Evolutionary conservation across 2,113 vertebrate species (phyloP), one percentile per base, ranked within the genome.

Genomic region (Rhinoptilus africanus): DNA sequence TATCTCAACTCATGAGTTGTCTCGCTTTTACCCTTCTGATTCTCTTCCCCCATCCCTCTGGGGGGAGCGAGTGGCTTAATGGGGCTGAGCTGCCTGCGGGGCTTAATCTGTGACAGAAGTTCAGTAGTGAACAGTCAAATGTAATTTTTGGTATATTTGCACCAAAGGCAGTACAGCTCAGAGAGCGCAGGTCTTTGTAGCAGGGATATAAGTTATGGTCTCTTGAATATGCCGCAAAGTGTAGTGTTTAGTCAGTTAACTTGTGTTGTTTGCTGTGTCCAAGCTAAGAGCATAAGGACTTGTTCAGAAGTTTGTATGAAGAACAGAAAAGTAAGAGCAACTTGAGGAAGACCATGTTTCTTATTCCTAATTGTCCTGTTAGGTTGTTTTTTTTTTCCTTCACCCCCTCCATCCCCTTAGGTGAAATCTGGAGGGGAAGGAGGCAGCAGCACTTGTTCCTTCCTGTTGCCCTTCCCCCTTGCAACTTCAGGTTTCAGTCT

Each of bases 371-470:
- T 73, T 57, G 8, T 62, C 12, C 43, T 89, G 7, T n/a, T 81
- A 24, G 4, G 0, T 9, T 30, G 39, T 60, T 16, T 41, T 67
- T 37, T 0, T 1, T 67, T 76, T 56, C 12, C 48, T 68, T 21
- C 30, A 21, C 7, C 1, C 3, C 9, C 8, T n/a, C 2, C 2
- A 43, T 6, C 18, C 8, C 39, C 13, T 35, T 39, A 34, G 15
- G 26, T 84, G 39, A 81, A 62, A 64, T 15, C 22, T 20, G 14
- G 26, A 73, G 37, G 11, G 6, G 10, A 4, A 66, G 32, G 39
- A 78, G 14, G 62, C 30, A 83, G 10, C 34, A 43, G 2, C 1
- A 35, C 24, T 68, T 75, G 4, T 62, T 77, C 4, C 26, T 34
- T 62, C 3, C 11, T 66, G 17, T n/a, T 2, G 2, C 54, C 14